These are phyloP conservation scores for Drosophila eugracilis DNA, from an alignment of 1,140 invertebrate genomes.

Conservation along the genomic window DNA sequence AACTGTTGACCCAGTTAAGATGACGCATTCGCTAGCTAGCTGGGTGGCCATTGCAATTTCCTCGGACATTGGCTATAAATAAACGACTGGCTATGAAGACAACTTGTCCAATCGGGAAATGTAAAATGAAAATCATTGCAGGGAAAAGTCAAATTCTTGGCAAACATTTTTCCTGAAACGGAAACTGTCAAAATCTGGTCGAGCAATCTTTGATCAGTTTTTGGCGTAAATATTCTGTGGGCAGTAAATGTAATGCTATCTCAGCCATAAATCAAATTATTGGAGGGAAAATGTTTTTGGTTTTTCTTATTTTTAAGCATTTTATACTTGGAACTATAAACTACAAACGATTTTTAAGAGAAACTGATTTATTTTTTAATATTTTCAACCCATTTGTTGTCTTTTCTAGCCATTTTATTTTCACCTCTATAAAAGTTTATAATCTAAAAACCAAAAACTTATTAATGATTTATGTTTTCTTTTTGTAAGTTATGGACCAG, in stretches of 20 bases:
- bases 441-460: background rate
- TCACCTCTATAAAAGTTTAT: too few relatives aligned
- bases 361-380: too few relatives aligned
- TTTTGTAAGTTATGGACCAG: conserved; percentile 4
- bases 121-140: conserved; percentile 34
- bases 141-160: conserved; percentile 16
- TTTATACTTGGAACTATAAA: background rate
- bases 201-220: conserved; percentile 33
- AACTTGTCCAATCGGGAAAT: conserved; percentile 50
- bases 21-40: conserved; percentile 26
- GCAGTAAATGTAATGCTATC: conserved; percentile 19
- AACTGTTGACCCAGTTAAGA: conserved; percentile 67
- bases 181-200: conserved; percentile 41
- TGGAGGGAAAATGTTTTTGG: conserved; percentile 2
- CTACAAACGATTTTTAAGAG: background rate
- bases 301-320: conserved; percentile 18
- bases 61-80: conserved; percentile 39
- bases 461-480: background rate
- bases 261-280: conserved; percentile 7
- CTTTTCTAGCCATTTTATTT: too few relatives aligned
- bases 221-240: conserved; percentile 37
- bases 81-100: conserved; percentile 16
- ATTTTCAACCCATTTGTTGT: too few relatives aligned
- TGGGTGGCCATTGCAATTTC: conserved; percentile 44
- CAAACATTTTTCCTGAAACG: conserved; percentile 34